A percentile compares a stretch with the other conserved stretches of the same genome.
Conservation (phyloP, 2,797 vertebrate genomes). For the Peromyscus aztecus region DNA sequence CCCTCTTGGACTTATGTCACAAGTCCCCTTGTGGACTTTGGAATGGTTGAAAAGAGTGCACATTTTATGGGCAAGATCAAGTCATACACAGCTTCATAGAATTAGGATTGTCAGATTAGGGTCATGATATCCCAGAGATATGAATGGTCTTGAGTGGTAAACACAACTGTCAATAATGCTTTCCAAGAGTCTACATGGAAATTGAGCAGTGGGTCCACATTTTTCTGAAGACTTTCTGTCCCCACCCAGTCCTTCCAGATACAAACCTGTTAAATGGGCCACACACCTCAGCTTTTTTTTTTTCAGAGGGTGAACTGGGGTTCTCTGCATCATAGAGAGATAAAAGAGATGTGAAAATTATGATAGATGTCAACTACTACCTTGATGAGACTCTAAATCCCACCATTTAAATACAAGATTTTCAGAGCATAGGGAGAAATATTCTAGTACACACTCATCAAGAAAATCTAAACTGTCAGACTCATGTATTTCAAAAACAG, state of each 20-base stretch:
- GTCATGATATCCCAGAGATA: not conserved
- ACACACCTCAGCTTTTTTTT: constrained; percentile 84
- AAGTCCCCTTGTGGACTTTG: not conserved
- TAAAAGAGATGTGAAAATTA: not conserved
- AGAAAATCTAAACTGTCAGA: not conserved
- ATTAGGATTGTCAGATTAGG: not conserved
- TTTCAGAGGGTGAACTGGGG: constrained; percentile 65
- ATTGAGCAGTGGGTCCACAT: not conserved
- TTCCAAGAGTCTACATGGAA: not conserved
- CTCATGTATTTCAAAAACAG: constrained; percentile 35
- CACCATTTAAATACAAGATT: constrained; percentile 31
- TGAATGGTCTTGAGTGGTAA: not conserved
- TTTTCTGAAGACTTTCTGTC: not conserved
- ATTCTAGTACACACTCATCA: not conserved
- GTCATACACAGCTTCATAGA: not conserved
- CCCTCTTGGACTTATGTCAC: not conserved
- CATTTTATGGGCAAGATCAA: not conserved
- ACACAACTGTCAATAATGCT: not conserved
- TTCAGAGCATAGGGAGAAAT: not conserved
- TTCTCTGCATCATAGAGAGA: constrained; percentile 85
- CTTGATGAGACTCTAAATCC: not conserved
- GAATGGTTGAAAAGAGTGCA: not conserved
- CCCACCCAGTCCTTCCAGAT: not conserved
- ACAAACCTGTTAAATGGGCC: constrained; percentile 94
- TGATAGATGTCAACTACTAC: not conserved